Base-by-base conservation (phyloP, 2,113 vertebrate genomes). In the Myotis lucifugus region DNA sequence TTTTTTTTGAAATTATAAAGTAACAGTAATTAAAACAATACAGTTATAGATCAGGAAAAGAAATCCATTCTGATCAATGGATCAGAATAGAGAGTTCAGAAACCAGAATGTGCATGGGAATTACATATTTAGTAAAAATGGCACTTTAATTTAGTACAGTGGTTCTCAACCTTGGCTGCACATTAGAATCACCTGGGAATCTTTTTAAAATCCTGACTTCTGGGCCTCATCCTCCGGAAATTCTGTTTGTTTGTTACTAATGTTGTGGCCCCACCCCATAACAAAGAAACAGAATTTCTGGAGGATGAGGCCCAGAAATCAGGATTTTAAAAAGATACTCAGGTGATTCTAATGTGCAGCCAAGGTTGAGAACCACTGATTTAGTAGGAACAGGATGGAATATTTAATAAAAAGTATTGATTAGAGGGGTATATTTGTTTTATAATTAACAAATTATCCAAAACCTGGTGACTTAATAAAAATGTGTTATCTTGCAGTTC, bases 131-230 rank as follows among this genome's bases (percentile, higher is more conserved):
- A 64, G 3, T 37, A 90, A 90, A 88, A 50, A 91, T 48, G 6
- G 6, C 56, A 59, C 84, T 93, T 87, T 83, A 96, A 83, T 81
- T 95, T 87, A 92, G 59, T 73, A 64, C 40, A 40, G 40, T 40
- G 40, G 40, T 40, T 40, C 40, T 40, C 40, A 40, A 40, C 40
- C 40, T 40, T 40, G 40, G 5, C 40, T 40, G 40, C 40, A 40
- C 40, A 40, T 40, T 40, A 40, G 40, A 40, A 40, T 40, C 40
- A 40, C 40, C 40, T 40, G 40, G 40, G 40, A 40, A 40, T 40
- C 40, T 40, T 40, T 40, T 40, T 40, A 40, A 40, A 40, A 40
- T 40, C 40, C 40, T 40, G 40, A 40, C 6, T 40, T 40, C 40
- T 40, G 40, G 40, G 40, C 40, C 40, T 40, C 40, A 6, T 40